Evolutionary conservation across 2,113 vertebrate genomes (phyloP).

Genomic region (Percina caprodes): DNA sequence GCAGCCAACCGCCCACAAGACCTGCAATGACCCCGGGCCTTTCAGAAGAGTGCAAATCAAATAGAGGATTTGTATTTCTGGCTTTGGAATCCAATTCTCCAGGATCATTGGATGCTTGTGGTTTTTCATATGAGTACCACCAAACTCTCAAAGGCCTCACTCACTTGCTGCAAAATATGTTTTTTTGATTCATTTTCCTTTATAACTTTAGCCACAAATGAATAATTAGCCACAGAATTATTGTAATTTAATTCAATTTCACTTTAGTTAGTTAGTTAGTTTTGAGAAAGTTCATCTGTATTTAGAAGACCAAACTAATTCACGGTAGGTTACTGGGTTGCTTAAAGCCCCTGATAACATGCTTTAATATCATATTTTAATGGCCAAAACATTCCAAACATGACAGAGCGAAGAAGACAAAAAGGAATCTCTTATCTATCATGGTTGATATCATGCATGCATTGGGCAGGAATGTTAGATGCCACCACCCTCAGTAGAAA

Average conservation of each 20-base stretch:
- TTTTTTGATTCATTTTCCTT: constrained; percentile 9
- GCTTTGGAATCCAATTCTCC: not conserved
- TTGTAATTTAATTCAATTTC: not conserved
- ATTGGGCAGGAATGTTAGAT: constrained; percentile 21
- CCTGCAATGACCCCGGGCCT: constrained; percentile 46
- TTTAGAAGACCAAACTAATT: not conserved
- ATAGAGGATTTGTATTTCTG: constrained; percentile 10
- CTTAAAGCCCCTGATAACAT: not conserved
- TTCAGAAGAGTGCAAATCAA: constrained; percentile 13
- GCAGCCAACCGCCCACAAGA: constrained; percentile 52
- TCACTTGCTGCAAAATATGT: not conserved
- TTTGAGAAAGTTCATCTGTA: not conserved
- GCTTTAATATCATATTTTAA: not conserved
- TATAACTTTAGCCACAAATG: not conserved
- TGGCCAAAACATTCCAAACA: not conserved
- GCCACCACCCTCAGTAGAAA: constrained; percentile 21
- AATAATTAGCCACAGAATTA: not conserved
- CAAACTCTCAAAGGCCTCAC: not conserved
- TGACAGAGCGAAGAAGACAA: not conserved
- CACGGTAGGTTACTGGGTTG: not conserved
- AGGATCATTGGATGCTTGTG: not conserved
- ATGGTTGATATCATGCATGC: not conserved
- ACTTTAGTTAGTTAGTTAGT: not conserved
- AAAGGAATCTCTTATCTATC: not conserved
- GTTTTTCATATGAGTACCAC: not conserved